These are phyloP conservation scores for Zaprionus inermis DNA, from an alignment of 1,140 invertebrate species.

Conservation along the genomic window DNA sequence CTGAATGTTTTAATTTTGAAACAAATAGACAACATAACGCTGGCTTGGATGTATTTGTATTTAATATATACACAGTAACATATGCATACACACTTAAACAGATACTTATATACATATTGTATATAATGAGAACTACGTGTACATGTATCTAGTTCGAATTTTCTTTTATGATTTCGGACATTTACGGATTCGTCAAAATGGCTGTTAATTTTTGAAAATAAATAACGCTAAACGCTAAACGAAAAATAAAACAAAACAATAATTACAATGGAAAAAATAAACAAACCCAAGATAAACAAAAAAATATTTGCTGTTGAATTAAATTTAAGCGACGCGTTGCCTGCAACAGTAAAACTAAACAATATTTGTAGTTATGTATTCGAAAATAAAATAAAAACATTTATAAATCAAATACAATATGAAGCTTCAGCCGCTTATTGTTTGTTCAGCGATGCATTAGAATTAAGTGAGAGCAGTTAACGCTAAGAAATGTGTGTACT, in stretches of 20 bases:
- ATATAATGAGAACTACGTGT: slow-evolving; percentile 48
- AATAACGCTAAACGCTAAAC: slow-evolving; percentile 63
- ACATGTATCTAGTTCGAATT: slow-evolving; percentile 65
- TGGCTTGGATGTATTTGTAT: slow-evolving; percentile 4
- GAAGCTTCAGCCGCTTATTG: slow-evolving; percentile 73
- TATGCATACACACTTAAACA: slow-evolving; percentile 9
- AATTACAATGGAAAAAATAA: slow-evolving; percentile 25
- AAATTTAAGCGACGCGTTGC: slow-evolving; percentile 73
- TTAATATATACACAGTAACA: slow-evolving; percentile 6
- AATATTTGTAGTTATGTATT: slow-evolving; percentile 60
- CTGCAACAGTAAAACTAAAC: slow-evolving; percentile 59
- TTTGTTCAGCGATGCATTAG: slow-evolving; percentile 52
- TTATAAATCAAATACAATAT: slow-evolving; percentile 56
- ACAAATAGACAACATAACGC: slow-evolving; percentile 6
- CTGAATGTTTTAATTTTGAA: slow-evolving; percentile 26
- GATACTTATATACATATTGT: slow-evolving; percentile 51
- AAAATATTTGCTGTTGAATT: slow-evolving; percentile 62
- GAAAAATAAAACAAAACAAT: slow-evolving; percentile 14
- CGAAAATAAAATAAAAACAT: slow-evolving; percentile 45
- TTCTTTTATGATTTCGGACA: slow-evolving; percentile 69
- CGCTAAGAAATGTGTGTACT: slow-evolving; percentile 47
- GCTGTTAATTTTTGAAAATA: slow-evolving; percentile 83
- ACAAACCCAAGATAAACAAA: slow-evolving; percentile 25
- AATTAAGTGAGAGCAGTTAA: slow-evolving; percentile 48
- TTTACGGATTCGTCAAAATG: slow-evolving; percentile 84